Evolutionary conservation across 2,888 invertebrate genomes (phyloP).

Genomic region (Perizoma affinitatum): DNA sequence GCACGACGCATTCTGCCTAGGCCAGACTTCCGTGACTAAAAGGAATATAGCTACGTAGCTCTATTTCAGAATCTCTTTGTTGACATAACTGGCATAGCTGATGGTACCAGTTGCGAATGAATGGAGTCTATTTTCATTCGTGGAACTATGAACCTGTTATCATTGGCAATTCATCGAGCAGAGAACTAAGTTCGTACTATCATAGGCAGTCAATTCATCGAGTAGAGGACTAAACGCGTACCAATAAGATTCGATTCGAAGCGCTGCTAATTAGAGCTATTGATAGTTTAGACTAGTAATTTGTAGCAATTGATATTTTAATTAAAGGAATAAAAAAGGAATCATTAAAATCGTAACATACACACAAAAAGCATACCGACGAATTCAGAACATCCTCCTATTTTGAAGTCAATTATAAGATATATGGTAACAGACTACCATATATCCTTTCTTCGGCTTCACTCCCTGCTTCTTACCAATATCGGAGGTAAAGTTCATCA

Average conservation of each 20-base stretch:
- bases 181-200: slow-evolving; percentile 3
- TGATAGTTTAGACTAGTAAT: slow-evolving; percentile 10
- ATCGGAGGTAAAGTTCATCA: too few species aligned
- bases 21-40: slow-evolving; percentile 32
- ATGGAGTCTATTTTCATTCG: slow-evolving; percentile 1
- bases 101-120: not conserved
- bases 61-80: slow-evolving; percentile 11
- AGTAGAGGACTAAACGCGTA: slow-evolving; percentile 7
- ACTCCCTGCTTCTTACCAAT: too few species aligned
- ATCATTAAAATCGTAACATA: too few species aligned
- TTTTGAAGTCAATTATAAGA: too few species aligned
- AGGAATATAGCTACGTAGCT: slow-evolving; percentile 11
- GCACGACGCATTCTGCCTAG: slow-evolving; percentile 28
- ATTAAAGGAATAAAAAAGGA: not conserved
- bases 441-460: too few species aligned
- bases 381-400: too few species aligned
- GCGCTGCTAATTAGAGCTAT: slow-evolving; percentile 20
- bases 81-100: slow-evolving; percentile 9
- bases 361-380: too few species aligned
- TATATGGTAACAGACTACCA: too few species aligned
- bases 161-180: slow-evolving; percentile 8
- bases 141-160: not conserved
- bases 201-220: slow-evolving; percentile 9
- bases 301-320: slow-evolving; percentile 5
- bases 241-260: slow-evolving; percentile 3